Evolutionary conservation across 2,113 vertebrate species (phyloP), one percentile per base, ranked within the genome.

Genomic region (Casuarius casuarius): DNA sequence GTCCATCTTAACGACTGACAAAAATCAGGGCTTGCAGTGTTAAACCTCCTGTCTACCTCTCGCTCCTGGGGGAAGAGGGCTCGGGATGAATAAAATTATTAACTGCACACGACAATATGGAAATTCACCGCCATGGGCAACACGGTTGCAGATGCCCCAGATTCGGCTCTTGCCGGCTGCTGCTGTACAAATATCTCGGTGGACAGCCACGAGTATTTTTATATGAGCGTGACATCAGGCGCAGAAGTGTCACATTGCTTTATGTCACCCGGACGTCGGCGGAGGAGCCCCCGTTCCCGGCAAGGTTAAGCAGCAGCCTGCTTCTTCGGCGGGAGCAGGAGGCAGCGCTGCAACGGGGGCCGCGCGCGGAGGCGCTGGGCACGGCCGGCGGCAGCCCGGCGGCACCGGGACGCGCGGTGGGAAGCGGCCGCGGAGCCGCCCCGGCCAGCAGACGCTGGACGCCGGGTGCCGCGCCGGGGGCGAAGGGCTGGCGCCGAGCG

Each of bases 11-110:
- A 14, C 0, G 3, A 2, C 33, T 8, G n/a, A 1, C 21, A 44
- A 1, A 6, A 13, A 12, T 3, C 61, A 9, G 10, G 6, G 1
- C 52, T 5, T 0, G 25, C 28, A 4, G 28, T 0, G 35, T 2
- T 4, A 6, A 42, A 54, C 51, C 89, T 40, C 70, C 5, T 7
- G 42, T 4, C 84, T 44, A 5, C 51, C 89, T 70, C 54, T 2
- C 2, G 13, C 40, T 80, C 46, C 79, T 4, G 21, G 66, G 51
- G 65, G 38, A 26, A 26, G 1, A 0, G 9, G 67, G 75, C 68
- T 35, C 6, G 1, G 84, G 66, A 74, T 42, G 68, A 10, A 8
- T 6, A 33, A 44, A 17, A 15, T 16, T 2, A 29, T 5, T 5
- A 21, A 31, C 20, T 0, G 44, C 82, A 49, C 51, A 2, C 10